Base-by-base conservation (phyloP, 2,113 vertebrate genomes). In the Cochlearius cochlearius region DNA sequence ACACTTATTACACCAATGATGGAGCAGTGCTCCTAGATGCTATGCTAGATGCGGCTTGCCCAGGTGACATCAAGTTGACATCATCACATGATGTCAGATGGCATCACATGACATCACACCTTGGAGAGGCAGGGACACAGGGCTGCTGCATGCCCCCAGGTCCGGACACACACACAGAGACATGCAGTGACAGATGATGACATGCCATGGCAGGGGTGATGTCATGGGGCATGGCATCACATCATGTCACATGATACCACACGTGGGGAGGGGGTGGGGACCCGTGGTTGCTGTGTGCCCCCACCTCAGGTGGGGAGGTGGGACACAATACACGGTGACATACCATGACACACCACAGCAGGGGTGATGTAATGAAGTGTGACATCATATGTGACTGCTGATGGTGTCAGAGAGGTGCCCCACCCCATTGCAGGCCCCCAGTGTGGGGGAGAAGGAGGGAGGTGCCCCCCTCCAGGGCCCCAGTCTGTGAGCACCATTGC, bases 401-500 rank as follows among this genome's bases (percentile, higher is more conserved):
- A 22, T 22, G 25, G 30, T 36, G 38, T 29, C 39, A 43, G 49
- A 29, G 11, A 29, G 38, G 43, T 25, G 8, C 19, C 30, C 49
- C 4, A 4, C 11, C 15, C 62, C 39, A 36, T 29, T 5, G 2
- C 14, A 66, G 60, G 14, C 25, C 38, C 21, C 30, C 38, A 66
- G 30, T 2, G 3, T 15, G 5, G 29, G 15, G 36, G 29, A 18
- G 15, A 9, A 56, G 21, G 13, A 34, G 8, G 19, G 53, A 38
- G 5, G 17, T 4, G 2, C 22, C 36, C n/a, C 27, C 4, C 1
- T 0, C 2, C 2, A 3, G 25, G 59, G 12, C 59, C 36, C 49
- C 49, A 43, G 14, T 8, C 11, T 43, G 12, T 52, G 49, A 43
- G 26, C 15, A 11, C 34, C 15, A 29, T 13, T 53, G 30, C 22